Conservation (phyloP, 1,140 invertebrate genomes). For the Aphidius ervi region DNA sequence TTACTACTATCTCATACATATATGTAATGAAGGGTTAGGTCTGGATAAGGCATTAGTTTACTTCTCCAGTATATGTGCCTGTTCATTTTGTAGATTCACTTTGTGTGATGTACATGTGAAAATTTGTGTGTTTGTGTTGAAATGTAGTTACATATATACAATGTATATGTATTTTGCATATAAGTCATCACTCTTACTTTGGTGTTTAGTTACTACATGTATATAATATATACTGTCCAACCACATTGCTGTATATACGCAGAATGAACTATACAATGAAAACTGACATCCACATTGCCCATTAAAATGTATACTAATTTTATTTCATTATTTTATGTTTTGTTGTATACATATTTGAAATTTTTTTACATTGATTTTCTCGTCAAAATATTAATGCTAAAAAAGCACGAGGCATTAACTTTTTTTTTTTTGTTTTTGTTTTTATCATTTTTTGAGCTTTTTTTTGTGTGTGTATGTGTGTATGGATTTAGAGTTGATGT, state of each 20-base stretch:
- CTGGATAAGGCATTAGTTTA: too few species aligned
- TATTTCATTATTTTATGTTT: background rate
- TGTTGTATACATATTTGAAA: background rate
- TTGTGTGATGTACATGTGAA: background rate
- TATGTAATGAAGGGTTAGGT: constrained; percentile 1
- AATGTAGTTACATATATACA: background rate
- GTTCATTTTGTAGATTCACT: background rate
- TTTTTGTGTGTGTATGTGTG: too few species aligned
- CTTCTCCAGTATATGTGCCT: constrained; percentile 19
- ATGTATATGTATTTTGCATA: constrained; percentile 5
- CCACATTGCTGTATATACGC: constrained; percentile 7
- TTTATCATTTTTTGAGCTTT: too few species aligned
- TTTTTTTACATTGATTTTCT: too few species aligned
- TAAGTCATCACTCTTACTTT: constrained; percentile 24
- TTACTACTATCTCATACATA: constrained; percentile 33
- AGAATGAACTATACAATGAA: constrained; percentile 2
- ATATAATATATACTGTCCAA: background rate
- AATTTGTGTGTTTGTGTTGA: background rate
- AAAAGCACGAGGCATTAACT: too few species aligned
- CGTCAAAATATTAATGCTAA: too few species aligned
- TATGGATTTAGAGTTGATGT: background rate
- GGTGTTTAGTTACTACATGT: constrained; percentile 29
- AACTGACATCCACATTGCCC: constrained; percentile 8
- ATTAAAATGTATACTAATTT: too few species aligned
- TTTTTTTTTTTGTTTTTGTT: too few species aligned